Base-by-base conservation (phyloP, 1,140 invertebrate genomes). In the Drosophila azteca region DNA sequence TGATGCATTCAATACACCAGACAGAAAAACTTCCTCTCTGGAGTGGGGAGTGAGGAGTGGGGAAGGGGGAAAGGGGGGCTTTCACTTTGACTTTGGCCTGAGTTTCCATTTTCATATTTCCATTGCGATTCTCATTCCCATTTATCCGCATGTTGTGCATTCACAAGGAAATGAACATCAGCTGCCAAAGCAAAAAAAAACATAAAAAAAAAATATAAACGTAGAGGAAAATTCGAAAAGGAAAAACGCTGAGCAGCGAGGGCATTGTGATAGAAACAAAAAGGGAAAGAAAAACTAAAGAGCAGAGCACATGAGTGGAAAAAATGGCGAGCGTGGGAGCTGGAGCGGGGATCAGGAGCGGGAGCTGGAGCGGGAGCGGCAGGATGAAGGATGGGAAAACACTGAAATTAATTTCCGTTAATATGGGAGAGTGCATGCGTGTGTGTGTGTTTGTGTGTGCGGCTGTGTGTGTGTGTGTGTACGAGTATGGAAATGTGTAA, bases 381-480 rank as follows among this genome's bases (percentile, higher is more conserved):
- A 57, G 29, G 48, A 43, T 52, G 41, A 54, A 55, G 39, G 29
- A 59, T 54, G 59, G 53, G 78, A 74, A 63, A 79, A 60, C 77
- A 79, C 63, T 64, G 76, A 79, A 79, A 79, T 79, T 79, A 79
- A 79, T 79, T 79, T 79, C 77, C 76, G 76, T 79, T 79, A 79
- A 79, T 79, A 79, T 70, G 64, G 48, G n/a, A 52, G 49, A 35
- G 52, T 59, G 74, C 35, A 39, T 39, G 2, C 11, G 35, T 59
- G 15, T 39, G 24, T 24, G 41, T 17, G 49, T 48, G 66, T 22
- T 20, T 49, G 51, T 35, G 66, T 68, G 29, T n/a, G n/a, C n/a
- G n/a, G n/a, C n/a, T n/a, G n/a, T n/a, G n/a, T 65, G 44, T 35
- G 9, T 22, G 53, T 24, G 15, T 50, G n/a, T 26, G 26, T 45